Base-by-base conservation (phyloP, 2,113 vertebrate species). In the Colaptes auratus region DNA sequence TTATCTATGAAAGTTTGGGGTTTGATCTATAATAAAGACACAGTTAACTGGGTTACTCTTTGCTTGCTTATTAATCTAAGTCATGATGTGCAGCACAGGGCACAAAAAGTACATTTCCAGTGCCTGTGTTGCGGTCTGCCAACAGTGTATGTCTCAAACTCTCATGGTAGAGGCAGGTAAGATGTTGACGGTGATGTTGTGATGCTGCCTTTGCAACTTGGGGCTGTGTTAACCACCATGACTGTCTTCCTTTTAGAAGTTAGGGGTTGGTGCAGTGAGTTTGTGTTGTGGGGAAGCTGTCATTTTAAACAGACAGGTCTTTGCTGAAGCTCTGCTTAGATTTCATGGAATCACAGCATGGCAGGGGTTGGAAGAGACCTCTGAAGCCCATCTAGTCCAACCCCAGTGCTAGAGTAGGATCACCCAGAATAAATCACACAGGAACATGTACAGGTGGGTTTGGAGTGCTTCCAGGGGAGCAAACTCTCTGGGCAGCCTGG, bases 161-260 rank as follows among this genome's bases (percentile, higher is more conserved):
- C 58, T 79, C 3, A 3, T 6, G 7, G 7, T 20, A 95, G 78
- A 76, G 87, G 64, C 82, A 89, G 94, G 89, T 93, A 92, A 96
- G 89, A 39, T 82, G 84, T 3, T 69, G 66, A 39, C 61, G 73
- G 35, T 61, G 81, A 24, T 66, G 13, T 60, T 86, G 33, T 59
- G 71, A 25, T 66, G 12, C 56, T 86, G 12, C 61, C 39, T 36
- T 53, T 70, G 75, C 74, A 88, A 55, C 27, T 19, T 61, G 30
- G 27, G 72, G 52, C 52, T 85, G 3, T 70, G 25, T 73, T 94
- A 42, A 35, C 24, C n/a, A 10, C 66, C 4, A 0, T 24, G 24
- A n/a, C 52, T 31, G 27, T 50, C 44, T 83, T 27, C 17, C 44
- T 83, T 67, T 9, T 4, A 24, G 55, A 88, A 35, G 30, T 18